These are phyloP conservation scores for Cheilosia impressa DNA, from an alignment of 2,888 invertebrate species.

Conservation along the genomic window DNA sequence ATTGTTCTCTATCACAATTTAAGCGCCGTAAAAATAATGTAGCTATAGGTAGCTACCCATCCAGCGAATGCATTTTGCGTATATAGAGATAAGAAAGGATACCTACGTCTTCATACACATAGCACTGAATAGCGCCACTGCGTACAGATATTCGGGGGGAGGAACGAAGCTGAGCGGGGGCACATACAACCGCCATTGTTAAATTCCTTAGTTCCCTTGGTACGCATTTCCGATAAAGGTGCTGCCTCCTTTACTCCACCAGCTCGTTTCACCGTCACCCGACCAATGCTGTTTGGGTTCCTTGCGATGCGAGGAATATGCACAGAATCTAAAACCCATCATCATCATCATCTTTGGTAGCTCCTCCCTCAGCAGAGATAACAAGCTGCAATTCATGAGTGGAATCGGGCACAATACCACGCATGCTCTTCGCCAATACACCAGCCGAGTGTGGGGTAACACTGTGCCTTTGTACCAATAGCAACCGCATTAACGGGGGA, in stretches of 20 bases:
- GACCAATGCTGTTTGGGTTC: constrained; percentile 65
- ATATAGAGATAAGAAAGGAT: constrained; percentile 66
- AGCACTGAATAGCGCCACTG: neutral
- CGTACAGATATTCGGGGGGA: constrained; percentile 41
- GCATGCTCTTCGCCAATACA: constrained; percentile 51
- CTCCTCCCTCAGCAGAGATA: constrained; percentile 78
- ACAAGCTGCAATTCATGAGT: constrained; percentile 67
- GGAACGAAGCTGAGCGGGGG: constrained; percentile 68
- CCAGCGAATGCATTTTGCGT: constrained; percentile 73
- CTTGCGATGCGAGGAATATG: constrained; percentile 55
- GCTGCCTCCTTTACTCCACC: constrained; percentile 66
- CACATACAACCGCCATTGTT: constrained; percentile 82
- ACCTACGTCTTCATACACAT: constrained; percentile 44
- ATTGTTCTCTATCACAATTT: constrained; percentile 32
- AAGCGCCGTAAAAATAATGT: constrained; percentile 56
- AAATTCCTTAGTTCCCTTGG: constrained; percentile 77
- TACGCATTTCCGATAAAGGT: constrained; percentile 77
- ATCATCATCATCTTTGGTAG: constrained; percentile 76
- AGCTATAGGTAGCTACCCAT: constrained; percentile 19
- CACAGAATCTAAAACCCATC: constrained; percentile 64
- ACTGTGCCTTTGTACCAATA: constrained; percentile 65
- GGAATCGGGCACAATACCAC: constrained; percentile 51
- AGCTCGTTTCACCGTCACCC: constrained; percentile 14
- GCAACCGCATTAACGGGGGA: constrained; percentile 73
- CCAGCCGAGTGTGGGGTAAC: constrained; percentile 51